Evolutionary conservation across 1,140 invertebrate species (phyloP).

Genomic region (Heliconius hewitsoni): DNA sequence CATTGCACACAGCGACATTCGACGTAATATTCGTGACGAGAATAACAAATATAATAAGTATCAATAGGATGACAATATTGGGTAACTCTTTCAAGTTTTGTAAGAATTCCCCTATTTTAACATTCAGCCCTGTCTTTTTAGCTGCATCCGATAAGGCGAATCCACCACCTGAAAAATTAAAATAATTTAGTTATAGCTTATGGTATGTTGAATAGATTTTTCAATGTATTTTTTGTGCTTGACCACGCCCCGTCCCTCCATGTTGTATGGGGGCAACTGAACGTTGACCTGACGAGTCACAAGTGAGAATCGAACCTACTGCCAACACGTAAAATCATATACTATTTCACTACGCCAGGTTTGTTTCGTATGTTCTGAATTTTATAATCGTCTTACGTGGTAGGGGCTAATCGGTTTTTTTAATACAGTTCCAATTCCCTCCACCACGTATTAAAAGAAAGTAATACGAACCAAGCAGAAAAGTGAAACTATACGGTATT

Average conservation of each 20-base stretch:
- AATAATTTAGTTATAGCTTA: not conserved
- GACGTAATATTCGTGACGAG: slow-evolving; percentile 90
- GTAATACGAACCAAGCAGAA: slow-evolving; percentile 82
- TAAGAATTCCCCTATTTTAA: slow-evolving; percentile 85
- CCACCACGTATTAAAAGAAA: not conserved
- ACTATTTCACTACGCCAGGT: no score
- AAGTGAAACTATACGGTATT: slow-evolving; percentile 88
- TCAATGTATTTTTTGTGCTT: not conserved
- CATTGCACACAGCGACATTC: slow-evolving; percentile 91
- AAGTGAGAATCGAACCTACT: no score
- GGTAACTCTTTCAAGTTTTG: slow-evolving; percentile 79
- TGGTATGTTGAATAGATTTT: not conserved
- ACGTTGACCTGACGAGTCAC: no score
- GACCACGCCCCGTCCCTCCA: no score
- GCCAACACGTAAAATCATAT: not conserved
- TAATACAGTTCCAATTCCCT: no score
- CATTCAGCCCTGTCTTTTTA: slow-evolving; percentile 87
- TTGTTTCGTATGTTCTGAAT: no score
- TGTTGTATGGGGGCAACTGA: no score
- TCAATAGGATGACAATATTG: slow-evolving; percentile 80
- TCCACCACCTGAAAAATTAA: slow-evolving; percentile 87
- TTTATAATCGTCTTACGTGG: no score
- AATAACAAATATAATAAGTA: slow-evolving; percentile 76
- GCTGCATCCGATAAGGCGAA: slow-evolving; percentile 92
- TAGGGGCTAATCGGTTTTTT: no score